phyloP scores from a whole-genome alignment of 2,797 vertebrate genomes.

The Acestrorhynchus altus region DNA sequence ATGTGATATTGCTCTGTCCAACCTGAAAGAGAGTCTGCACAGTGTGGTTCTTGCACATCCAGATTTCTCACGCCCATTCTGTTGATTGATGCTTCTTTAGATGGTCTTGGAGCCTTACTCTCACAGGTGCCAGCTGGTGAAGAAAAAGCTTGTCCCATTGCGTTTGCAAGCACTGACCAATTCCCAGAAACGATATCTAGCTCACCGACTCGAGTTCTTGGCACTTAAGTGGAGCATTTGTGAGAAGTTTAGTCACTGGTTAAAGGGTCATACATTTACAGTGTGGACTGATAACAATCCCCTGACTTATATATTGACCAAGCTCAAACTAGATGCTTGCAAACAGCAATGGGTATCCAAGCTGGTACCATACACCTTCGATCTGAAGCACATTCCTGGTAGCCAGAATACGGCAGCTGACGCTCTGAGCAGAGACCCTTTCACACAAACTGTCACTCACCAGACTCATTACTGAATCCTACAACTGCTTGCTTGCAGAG shows the following conservation, averaged over 20 bases:
- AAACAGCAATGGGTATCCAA: too few species aligned
- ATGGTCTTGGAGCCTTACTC: conserved; percentile 5
- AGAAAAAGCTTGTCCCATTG: conserved; percentile 4
- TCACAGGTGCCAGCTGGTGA: background rate
- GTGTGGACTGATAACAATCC: too few species aligned
- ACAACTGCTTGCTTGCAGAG: background rate
- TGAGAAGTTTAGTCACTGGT: background rate
- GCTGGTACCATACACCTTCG: too few species aligned
- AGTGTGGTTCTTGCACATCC: conserved; percentile 18
- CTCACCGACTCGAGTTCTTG: background rate
- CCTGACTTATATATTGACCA: too few species aligned
- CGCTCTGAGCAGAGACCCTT: too few species aligned
- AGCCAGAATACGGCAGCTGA: too few species aligned
- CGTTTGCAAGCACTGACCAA: conserved; percentile 2
- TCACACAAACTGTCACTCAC: too few species aligned
- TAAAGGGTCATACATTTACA: background rate
- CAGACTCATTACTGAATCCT: too few species aligned
- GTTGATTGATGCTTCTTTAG: background rate
- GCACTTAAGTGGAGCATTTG: background rate
- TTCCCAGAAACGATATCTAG: background rate
- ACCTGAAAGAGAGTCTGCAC: background rate
- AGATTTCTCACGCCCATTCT: conserved; percentile 19
- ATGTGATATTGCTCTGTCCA: conserved; percentile 4
- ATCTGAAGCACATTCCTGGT: too few species aligned
- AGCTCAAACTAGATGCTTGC: too few species aligned